Evolutionary conservation across 2,113 vertebrate species (phyloP), one percentile per base, ranked within the genome.

Genomic region (Periophthalmodon schlosseri): DNA sequence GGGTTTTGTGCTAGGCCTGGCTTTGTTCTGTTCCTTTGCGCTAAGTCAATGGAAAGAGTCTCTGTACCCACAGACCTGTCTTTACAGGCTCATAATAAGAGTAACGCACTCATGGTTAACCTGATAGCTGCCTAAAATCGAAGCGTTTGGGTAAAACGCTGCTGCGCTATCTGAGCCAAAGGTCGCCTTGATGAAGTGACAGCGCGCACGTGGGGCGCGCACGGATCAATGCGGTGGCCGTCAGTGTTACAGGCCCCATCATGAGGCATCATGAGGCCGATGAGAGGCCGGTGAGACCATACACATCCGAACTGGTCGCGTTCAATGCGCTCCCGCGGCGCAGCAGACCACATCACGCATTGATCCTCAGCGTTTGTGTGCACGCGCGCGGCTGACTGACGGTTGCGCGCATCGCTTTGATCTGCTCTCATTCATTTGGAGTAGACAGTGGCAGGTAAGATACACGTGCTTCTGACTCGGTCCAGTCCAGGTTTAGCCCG

Each of bases 321-420:
- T 93, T 95, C 94, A 94, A 93, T 95, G 92, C 92, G 92, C 93
- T 94, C 89, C 91, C 74, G 89, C 89, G 83, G 87, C 91, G 91
- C 89, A 89, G 85, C 87, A 89, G 91, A 91, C 84, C 91, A 91
- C 93, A 96, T 94, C 92, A 93, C 90, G 20, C 80, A 98, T 96
- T 94, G 96, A 97, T 97, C 94, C 94, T 76, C 85, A 80, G 91
- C 88, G 92, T 91, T 74, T 95, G 94, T 92, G 93, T 90, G 95
- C 95, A 96, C 96, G 95, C 39, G 39, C 39, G 10, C 95, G 93
- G 81, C 74, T 93, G 95, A 95, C 81, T 95, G 94, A 91, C 93
- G 88, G 81, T 89, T 93, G 93, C 88, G 87, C 86, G 91, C 92
- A 90, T 94, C 67, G 77, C 86, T 96, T 92, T 92, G 94, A 94